These are phyloP conservation scores for Chlorodrepanis virens DNA, from an alignment of 2,113 vertebrate species.

Conservation along the genomic window DNA sequence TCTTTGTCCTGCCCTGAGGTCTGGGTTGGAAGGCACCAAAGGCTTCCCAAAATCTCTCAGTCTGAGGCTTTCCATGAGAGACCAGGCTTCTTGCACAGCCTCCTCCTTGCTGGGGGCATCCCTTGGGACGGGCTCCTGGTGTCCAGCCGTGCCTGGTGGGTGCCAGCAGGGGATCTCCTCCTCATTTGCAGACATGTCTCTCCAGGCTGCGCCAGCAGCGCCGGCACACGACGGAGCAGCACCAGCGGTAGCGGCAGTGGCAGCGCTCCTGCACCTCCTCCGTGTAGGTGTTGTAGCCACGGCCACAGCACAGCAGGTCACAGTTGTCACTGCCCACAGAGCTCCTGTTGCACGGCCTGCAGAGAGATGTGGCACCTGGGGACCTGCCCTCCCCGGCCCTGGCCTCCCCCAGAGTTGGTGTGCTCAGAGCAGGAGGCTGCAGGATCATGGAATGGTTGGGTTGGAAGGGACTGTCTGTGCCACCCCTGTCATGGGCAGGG, in stretches of 20 bases:
- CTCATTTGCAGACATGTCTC: conserved; percentile 75
- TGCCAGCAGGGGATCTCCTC: fast-evolving
- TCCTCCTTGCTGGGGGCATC: not conserved
- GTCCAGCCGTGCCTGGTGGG: not conserved
- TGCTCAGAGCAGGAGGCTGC: not conserved
- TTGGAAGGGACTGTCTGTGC: not conserved
- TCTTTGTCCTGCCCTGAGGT: not conserved
- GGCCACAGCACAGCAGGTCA: conserved; percentile 77
- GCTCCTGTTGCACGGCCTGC: conserved; percentile 77
- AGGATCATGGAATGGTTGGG: not conserved
- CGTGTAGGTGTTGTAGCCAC: conserved; percentile 76
- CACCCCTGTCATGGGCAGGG: not conserved
- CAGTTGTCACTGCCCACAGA: conserved; percentile 70
- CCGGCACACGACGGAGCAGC: conserved; percentile 79
- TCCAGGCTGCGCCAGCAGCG: conserved; percentile 70
- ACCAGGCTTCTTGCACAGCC: not conserved
- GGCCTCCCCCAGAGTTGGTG: not conserved
- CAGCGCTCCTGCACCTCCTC: conserved; percentile 77
- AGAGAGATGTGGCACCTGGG: not conserved
- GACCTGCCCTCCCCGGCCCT: not conserved
- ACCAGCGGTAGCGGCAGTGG: conserved; percentile 80
- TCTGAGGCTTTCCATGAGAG: not conserved
- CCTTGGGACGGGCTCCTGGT: fast-evolving
- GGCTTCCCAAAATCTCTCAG: not conserved
- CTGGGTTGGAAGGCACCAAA: fast-evolving